phyloP scores from a whole-genome alignment of 2,113 vertebrate species.

The Gobius niger region DNA sequence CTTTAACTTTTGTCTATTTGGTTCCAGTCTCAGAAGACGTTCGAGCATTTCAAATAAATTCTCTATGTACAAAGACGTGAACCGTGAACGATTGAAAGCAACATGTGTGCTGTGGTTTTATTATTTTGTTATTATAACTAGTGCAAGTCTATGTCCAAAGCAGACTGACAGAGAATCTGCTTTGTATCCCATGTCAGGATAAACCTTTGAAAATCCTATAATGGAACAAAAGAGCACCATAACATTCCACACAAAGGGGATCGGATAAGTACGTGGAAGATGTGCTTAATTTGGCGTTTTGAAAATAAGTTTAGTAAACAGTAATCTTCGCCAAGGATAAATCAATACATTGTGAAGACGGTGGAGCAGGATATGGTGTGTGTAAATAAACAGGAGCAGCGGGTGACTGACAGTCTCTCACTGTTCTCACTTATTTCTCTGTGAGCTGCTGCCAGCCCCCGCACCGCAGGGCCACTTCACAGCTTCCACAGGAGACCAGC shows the following conservation, averaged over 20 bases:
- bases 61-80: neutral
- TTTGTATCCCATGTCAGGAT: neutral
- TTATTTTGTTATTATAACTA: neutral
- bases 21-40: too few relatives aligned
- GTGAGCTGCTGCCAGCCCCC: constrained; percentile 12
- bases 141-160: neutral
- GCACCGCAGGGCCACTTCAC: constrained; percentile 1
- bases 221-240: too few relatives aligned
- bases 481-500: neutral
- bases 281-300: neutral
- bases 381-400: constrained; percentile 2
- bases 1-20: too few relatives aligned
- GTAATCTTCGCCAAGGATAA: neutral
- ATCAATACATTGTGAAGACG: neutral
- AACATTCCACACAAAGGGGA: too few relatives aligned
- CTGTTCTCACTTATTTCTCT: constrained; percentile 9
- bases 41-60: neutral
- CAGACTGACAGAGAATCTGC: neutral
- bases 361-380: neutral
- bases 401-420: constrained; percentile 14
- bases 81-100: neutral
- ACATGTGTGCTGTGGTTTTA: neutral
- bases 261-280: neutral
- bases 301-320: constrained; percentile 3
- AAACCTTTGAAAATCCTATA: too few relatives aligned